Conservation (phyloP, 2,888 invertebrate genomes). For the Holacanthella duospinosa region DNA sequence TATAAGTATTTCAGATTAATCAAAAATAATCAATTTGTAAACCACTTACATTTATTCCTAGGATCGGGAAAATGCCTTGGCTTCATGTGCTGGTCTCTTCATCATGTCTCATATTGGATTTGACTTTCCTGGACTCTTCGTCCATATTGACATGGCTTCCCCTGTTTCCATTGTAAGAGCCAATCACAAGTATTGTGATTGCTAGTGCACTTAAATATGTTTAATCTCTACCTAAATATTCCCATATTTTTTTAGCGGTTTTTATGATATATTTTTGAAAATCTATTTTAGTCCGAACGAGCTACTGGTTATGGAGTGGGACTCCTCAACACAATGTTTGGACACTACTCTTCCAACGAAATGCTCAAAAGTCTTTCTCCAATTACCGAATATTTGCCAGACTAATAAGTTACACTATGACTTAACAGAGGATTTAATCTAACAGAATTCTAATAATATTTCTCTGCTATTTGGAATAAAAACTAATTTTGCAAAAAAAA, state of each 20-base stretch:
- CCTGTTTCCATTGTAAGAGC: constrained; percentile 67
- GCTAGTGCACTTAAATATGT: constrained; percentile 14
- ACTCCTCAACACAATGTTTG: constrained; percentile 67
- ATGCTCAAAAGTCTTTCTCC: constrained; percentile 42
- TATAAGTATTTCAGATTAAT: too few relatives aligned
- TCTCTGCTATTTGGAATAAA: too few relatives aligned
- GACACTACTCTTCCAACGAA: constrained; percentile 52
- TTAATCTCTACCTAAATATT: constrained; percentile 20
- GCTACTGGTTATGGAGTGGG: constrained; percentile 60
- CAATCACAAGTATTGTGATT: too few relatives aligned
- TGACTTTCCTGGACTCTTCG: constrained; percentile 74
- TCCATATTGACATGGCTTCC: constrained; percentile 82
- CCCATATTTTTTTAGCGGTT: constrained; percentile 38
- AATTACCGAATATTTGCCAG: too few relatives aligned
- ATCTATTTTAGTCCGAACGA: constrained; percentile 29
- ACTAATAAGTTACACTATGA: too few relatives aligned
- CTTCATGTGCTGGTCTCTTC: constrained; percentile 82
- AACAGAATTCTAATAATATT: too few relatives aligned
- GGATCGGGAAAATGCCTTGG: constrained; percentile 76
- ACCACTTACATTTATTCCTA: too few relatives aligned
- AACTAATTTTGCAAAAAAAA: too few relatives aligned
- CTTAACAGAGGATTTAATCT: too few relatives aligned
- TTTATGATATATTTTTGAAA: too few relatives aligned
- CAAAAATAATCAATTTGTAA: not conserved
- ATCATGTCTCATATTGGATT: constrained; percentile 75